Evolutionary conservation across 2,113 vertebrate species (phyloP).

Genomic region (Panthera uncia): DNA sequence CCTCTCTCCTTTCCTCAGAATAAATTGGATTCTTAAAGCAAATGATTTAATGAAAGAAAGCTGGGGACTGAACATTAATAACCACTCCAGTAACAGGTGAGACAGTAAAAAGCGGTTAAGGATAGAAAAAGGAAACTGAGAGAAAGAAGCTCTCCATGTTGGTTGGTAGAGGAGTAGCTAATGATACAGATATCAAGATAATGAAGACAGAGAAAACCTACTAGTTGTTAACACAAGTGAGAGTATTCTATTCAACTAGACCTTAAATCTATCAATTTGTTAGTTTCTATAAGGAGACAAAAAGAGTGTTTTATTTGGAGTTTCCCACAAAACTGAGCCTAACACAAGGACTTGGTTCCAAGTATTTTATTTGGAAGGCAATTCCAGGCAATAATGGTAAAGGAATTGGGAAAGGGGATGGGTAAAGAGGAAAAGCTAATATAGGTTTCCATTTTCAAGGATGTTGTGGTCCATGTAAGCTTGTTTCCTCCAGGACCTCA

Average conservation of each 20-base stretch:
- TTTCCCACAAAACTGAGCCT: background rate
- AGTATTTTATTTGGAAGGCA: background rate
- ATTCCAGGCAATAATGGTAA: background rate
- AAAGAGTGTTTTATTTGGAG: background rate
- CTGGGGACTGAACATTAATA: background rate
- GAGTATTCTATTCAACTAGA: background rate
- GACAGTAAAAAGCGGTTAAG: background rate
- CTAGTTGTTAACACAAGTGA: background rate
- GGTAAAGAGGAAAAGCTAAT: background rate
- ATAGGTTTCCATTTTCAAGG: background rate
- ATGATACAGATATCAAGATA: background rate
- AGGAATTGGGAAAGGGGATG: background rate
- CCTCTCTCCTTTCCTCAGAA: background rate
- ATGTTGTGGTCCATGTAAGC: background rate
- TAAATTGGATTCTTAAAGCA: background rate
- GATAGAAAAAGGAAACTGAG: background rate
- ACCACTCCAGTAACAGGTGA: background rate
- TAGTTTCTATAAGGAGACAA: background rate
- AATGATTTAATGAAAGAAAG: background rate
- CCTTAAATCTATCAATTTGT: background rate
- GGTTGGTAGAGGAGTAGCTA: no score
- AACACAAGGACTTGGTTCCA: background rate
- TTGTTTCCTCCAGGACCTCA: background rate
- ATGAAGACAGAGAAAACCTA: background rate
- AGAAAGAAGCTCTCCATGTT: background rate